phyloP scores from a whole-genome alignment of 2,113 vertebrate species.

The Tonatia bakeri region DNA sequence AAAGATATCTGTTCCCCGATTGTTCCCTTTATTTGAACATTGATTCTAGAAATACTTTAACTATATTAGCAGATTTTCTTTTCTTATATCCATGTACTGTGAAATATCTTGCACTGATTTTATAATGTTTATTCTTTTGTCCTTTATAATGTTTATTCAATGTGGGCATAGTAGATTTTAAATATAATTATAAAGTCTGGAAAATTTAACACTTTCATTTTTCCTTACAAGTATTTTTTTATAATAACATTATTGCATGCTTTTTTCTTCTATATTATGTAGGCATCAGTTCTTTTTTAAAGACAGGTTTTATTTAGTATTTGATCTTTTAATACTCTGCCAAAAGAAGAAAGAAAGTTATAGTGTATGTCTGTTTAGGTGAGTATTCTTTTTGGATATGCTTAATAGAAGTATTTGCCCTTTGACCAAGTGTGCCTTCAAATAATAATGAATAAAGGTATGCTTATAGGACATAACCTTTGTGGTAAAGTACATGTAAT shows the following conservation, averaged over 20 bases:
- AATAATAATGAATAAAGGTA: conserved; percentile 17
- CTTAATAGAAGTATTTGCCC: conserved; percentile 43
- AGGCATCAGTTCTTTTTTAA: background rate
- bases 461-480: background rate
- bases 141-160: background rate
- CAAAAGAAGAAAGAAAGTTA: background rate
- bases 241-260: background rate
- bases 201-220: background rate
- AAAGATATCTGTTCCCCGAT: background rate
- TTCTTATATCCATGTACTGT: background rate
- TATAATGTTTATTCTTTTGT: background rate
- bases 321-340: background rate
- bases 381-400: conserved; percentile 28
- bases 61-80: background rate
- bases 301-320: background rate
- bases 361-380: conserved; percentile 13
- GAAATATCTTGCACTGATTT: background rate
- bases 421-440: background rate
- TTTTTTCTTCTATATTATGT: background rate
- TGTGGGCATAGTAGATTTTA: background rate
- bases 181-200: background rate
- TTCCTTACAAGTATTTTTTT: background rate
- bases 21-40: background rate
- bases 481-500: background rate
- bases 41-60: conserved; percentile 8